Evolutionary conservation across 2,888 invertebrate species (phyloP), one percentile per base, ranked within the genome.

Genomic region (Ichneumoninae sp.): DNA sequence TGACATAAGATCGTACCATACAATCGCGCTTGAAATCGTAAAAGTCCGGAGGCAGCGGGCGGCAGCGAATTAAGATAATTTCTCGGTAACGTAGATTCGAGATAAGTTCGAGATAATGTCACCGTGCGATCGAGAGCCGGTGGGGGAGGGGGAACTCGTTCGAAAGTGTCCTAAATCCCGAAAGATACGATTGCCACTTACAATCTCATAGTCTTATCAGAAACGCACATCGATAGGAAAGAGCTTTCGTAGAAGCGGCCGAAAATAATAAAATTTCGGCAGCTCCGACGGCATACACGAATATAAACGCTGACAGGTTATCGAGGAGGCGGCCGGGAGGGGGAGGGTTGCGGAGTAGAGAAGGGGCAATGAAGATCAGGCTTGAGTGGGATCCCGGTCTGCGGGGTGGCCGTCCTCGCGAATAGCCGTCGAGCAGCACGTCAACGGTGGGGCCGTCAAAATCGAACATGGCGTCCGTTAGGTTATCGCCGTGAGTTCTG

Each of bases 391-490:
- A 47, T 54, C 33, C 66, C 80, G 57, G 63, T 75, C 10, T 52
- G 84, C 81, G 81, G 84, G 83, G 81, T 81, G 81, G 84, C 70
- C 77, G 77, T 77, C 74, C 81, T 81, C 77, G 73, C 81, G 69
- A 81, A 80, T 80, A 74, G 83, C 70, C 69, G 63, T 68, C 65
- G 71, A 70, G 81, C 65, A 69, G 87, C 87, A 88, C 88, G 89
- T 88, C 88, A 87, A 87, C 87, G 87, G 88, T 88, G 88, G 88
- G 87, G 88, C 88, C 88, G 87, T 89, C 86, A 89, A 89, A 88
- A 91, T 90, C 90, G 89, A 93, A 92, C 90, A 93, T 93, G 93
- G 93, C 92, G 92, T 91, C 91, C 90, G 89, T 87, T 89, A 92
- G 92, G 93, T 92, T 92, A 92, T 92, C 90, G 89, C 90, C 91